phyloP scores from a whole-genome alignment of 2,797 vertebrate species.

The Poeciliopsis presidionis region DNA sequence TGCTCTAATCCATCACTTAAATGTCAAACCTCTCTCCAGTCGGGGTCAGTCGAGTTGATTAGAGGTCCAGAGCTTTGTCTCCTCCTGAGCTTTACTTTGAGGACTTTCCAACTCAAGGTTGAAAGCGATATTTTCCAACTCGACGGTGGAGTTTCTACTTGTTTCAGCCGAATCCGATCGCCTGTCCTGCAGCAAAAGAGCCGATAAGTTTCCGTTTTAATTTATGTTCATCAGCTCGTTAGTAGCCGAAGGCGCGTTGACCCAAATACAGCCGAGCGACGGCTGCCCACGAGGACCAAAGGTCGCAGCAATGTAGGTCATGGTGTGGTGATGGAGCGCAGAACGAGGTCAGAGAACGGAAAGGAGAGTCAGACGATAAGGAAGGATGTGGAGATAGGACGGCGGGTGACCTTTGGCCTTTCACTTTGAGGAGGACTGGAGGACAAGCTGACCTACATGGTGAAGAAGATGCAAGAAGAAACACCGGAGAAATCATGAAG shows the following conservation, averaged over 20 bases:
- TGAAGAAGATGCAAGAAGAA: slow-evolving; percentile 19
- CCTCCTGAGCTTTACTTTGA: slow-evolving; percentile 51
- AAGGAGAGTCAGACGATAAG: slow-evolving; percentile 59
- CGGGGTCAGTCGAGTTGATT: slow-evolving; percentile 61
- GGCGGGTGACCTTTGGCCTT: slow-evolving; percentile 37
- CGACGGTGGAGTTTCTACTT: slow-evolving; percentile 4
- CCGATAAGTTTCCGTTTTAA: slow-evolving; percentile 33
- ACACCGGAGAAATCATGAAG: slow-evolving; percentile 22
- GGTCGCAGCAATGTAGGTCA: slow-evolving; percentile 66
- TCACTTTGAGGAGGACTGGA: slow-evolving; percentile 44
- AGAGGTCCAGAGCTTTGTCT: slow-evolving; percentile 56
- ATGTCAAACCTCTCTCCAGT: slow-evolving; percentile 56
- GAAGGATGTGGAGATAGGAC: slow-evolving; percentile 51
- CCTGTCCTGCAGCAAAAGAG: slow-evolving; percentile 12
- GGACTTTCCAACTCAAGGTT: slow-evolving; percentile 58
- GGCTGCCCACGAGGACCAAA: slow-evolving; percentile 54
- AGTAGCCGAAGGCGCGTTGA: slow-evolving; percentile 57
- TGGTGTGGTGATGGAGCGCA: slow-evolving; percentile 36
- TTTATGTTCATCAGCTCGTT: slow-evolving; percentile 54
- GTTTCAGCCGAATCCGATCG: slow-evolving; percentile 9
- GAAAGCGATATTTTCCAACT: slow-evolving; percentile 29
- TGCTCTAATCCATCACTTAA: slow-evolving; percentile 68
- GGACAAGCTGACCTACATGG: slow-evolving; percentile 60
- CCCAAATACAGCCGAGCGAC: slow-evolving; percentile 56
- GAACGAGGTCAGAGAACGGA: slow-evolving; percentile 46